Percentiles rank a stretch among this genome's conserved stretches.
Evolutionary conservation across 2,888 invertebrate species (phyloP).

Genomic region (Tipula confusa): DNA sequence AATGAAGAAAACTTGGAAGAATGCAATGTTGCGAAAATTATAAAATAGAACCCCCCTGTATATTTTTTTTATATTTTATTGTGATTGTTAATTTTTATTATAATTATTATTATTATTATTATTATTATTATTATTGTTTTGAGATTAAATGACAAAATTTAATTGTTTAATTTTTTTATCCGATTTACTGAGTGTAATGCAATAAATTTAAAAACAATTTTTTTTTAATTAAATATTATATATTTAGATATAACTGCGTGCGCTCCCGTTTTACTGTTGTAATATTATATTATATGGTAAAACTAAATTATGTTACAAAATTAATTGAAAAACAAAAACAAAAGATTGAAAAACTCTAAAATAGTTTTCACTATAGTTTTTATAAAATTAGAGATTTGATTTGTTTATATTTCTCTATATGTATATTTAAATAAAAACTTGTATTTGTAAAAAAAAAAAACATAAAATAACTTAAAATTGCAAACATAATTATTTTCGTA

Average conservation of each 20-base stretch:
- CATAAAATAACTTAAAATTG: too few species aligned
- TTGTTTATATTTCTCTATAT: background rate
- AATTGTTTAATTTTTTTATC: conserved; percentile 13
- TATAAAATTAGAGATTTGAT: background rate
- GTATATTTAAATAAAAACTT: background rate
- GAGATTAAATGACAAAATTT: background rate
- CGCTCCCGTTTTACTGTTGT: background rate
- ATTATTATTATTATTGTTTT: background rate
- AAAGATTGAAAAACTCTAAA: background rate
- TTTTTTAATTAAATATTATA: background rate
- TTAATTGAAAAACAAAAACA: too few species aligned
- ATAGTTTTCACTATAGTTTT: background rate
- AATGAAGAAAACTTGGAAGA: background rate
- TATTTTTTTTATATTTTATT: conserved; percentile 1
- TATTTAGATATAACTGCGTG: background rate
- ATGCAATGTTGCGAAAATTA: background rate
- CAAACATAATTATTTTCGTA: background rate
- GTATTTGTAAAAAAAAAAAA: background rate
- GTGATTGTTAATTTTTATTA: conserved; percentile 15
- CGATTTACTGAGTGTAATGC: background rate
- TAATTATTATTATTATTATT: background rate
- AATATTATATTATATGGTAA: background rate
- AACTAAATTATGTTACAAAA: background rate
- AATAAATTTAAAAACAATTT: background rate
- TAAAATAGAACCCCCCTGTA: background rate